A percentile compares a stretch with the other conserved stretches of the same genome.
phyloP scores from a whole-genome alignment of 2,113 vertebrate genomes.

The Gyps fulvus region DNA sequence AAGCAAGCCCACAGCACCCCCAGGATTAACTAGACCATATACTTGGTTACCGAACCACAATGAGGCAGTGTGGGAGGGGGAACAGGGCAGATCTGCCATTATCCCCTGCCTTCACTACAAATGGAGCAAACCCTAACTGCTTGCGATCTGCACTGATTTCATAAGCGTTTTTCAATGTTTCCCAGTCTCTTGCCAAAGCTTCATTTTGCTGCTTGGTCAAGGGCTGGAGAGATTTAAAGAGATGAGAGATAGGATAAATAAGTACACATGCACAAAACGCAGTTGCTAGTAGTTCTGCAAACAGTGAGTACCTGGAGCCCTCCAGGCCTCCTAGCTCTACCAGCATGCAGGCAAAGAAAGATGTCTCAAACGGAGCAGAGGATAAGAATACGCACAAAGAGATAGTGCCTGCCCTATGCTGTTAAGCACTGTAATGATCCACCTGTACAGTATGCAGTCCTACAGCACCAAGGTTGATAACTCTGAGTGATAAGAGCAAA shows the following conservation, averaged over 20 bases:
- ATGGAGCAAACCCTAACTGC: conserved; percentile 10
- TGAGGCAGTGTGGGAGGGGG: conserved; percentile 8
- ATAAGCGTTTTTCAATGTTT: conserved; percentile 40
- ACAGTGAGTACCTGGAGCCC: neutral
- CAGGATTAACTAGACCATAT: neutral
- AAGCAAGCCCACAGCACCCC: neutral
- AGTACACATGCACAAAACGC: neutral
- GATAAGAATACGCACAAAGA: neutral
- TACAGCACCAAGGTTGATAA: conserved; percentile 59
- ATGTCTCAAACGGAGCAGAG: neutral
- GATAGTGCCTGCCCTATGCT: neutral
- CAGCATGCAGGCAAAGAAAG: neutral
- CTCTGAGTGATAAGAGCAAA: conserved; percentile 72
- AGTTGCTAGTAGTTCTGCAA: neutral
- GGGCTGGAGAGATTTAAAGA: conserved; percentile 28
- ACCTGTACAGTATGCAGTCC: conserved; percentile 44
- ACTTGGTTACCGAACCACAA: conserved; percentile 11
- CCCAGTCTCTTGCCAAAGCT: conserved; percentile 46
- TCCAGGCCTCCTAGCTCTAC: neutral
- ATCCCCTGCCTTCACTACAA: neutral
- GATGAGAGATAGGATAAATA: neutral
- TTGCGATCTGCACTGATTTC: conserved; percentile 26
- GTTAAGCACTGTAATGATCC: conserved; percentile 33
- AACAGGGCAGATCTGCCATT: neutral
- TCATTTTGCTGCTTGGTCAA: conserved; percentile 40